Percentiles rank a stretch among this genome's conserved stretches.
Conservation (phyloP, 1,140 invertebrate species). For the Zaprionus ghesquierei region DNA sequence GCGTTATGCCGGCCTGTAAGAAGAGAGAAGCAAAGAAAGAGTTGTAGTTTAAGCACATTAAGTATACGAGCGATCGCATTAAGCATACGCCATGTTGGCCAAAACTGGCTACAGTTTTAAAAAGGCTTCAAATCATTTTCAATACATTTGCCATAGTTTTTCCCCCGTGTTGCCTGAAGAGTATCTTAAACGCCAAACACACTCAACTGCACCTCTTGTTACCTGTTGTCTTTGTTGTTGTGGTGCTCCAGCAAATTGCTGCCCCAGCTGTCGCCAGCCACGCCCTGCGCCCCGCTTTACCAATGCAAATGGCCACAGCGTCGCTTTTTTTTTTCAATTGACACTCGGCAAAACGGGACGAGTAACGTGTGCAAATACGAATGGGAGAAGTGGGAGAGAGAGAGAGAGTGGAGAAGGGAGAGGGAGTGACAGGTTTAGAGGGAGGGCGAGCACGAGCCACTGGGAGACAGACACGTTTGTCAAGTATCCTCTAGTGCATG, state of each 20-base stretch:
- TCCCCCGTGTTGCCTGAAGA: too few relatives aligned
- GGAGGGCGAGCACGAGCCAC: not conserved
- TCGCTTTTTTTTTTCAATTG: slow-evolving; percentile 67
- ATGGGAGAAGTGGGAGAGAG: slow-evolving; percentile 2
- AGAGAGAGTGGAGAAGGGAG: not conserved
- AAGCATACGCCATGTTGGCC: slow-evolving; percentile 13
- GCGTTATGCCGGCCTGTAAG: slow-evolving; percentile 76
- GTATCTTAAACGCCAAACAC: too few relatives aligned
- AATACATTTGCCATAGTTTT: too few relatives aligned
- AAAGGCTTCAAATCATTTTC: too few relatives aligned
- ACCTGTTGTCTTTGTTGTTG: not conserved
- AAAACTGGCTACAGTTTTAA: not conserved
- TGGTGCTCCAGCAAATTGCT: slow-evolving; percentile 56
- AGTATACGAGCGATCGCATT: slow-evolving; percentile 6
- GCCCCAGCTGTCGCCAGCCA: slow-evolving; percentile 30
- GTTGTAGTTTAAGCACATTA: slow-evolving; percentile 1
- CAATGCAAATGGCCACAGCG: slow-evolving; percentile 20
- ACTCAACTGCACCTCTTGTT: not conserved
- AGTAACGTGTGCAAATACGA: slow-evolving; percentile 49
- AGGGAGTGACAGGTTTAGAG: not conserved
- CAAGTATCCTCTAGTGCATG: slow-evolving; percentile 68
- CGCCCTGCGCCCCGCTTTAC: not conserved
- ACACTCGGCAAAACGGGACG: slow-evolving; percentile 61
- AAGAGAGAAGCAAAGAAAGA: not conserved
- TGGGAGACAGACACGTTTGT: slow-evolving; percentile 3